phyloP scores from a whole-genome alignment of 1,140 invertebrate genomes.

The Zaprionus ornatus region DNA sequence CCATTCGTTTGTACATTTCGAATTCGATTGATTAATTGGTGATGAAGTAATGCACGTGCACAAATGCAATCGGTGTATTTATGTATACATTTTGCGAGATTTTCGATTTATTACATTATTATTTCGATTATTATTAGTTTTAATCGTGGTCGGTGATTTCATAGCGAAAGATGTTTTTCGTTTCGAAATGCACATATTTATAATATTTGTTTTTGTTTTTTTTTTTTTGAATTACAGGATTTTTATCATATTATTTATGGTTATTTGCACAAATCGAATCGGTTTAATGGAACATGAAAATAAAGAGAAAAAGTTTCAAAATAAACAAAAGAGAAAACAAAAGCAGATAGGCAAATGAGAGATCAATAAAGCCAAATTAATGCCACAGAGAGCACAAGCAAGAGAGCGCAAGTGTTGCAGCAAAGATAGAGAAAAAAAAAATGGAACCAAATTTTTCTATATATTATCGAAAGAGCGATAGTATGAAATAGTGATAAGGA shows the following conservation, averaged over 20 bases:
- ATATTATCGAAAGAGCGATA: conserved; percentile 9
- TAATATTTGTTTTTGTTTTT: conserved; percentile 41
- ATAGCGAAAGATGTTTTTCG: conserved; percentile 32
- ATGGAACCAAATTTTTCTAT: not conserved
- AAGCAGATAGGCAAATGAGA: conserved; percentile 69
- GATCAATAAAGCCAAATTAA: conserved; percentile 49
- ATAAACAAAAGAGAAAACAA: conserved; percentile 80
- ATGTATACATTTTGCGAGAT: conserved; percentile 74
- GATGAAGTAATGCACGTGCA: conserved; percentile 68
- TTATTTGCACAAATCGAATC: conserved; percentile 82
- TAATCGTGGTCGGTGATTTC: conserved; percentile 54
- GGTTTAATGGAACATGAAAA: conserved; percentile 83
- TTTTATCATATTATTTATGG: conserved; percentile 53
- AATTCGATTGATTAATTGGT: conserved; percentile 56
- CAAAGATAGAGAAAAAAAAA: not conserved
- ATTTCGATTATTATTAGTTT: conserved; percentile 45
- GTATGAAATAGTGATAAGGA: not conserved
- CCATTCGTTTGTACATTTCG: conserved; percentile 3
- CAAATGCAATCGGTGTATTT: conserved; percentile 74
- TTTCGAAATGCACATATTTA: conserved; percentile 31
- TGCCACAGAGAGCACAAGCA: conserved; percentile 18
- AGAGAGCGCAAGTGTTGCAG: conserved; percentile 15
- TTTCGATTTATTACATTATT: conserved; percentile 44
- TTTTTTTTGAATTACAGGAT: conserved; percentile 46
- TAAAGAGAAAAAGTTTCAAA: conserved; percentile 83